These are phyloP conservation scores for Tylochromis polylepis DNA, from an alignment of 2,113 vertebrate genomes.

Conservation along the genomic window DNA sequence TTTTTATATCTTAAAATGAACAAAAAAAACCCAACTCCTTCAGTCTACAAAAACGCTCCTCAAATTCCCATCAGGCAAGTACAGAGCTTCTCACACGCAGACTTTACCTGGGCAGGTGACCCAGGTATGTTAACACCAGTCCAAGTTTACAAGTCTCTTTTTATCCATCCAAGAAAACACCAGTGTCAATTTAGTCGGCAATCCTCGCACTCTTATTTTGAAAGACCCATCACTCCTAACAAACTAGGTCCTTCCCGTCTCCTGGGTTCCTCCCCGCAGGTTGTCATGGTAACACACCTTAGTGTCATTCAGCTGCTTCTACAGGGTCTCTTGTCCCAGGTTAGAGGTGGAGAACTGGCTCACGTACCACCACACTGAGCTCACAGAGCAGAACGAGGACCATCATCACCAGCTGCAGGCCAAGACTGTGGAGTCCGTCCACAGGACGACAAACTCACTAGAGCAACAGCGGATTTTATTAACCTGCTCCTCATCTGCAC, in stretches of 20 bases:
- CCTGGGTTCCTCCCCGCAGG: not conserved
- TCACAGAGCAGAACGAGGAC: not conserved
- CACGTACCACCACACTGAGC: fast-evolving
- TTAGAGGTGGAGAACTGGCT: not conserved
- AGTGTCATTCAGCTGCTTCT: fast-evolving
- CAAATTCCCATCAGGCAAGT: not conserved
- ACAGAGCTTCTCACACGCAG: not conserved
- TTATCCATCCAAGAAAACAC: not conserved
- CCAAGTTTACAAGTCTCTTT: not conserved
- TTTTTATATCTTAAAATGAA: not conserved
- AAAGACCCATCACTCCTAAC: fast-evolving
- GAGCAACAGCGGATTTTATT: fast-evolving
- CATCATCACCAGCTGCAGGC: not conserved
- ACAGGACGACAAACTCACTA: not conserved
- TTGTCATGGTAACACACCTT: not conserved
- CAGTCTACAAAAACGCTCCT: not conserved
- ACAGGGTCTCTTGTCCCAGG: not conserved
- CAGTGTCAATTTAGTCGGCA: not conserved
- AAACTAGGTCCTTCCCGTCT: not conserved
- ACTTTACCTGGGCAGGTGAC: not conserved
- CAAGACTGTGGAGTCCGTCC: not conserved
- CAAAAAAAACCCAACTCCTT: not conserved
- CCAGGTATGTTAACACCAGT: not conserved
- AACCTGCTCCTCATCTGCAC: not conserved
- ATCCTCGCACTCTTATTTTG: not conserved